phyloP scores from a whole-genome alignment of 2,888 invertebrate genomes.

The Leptarthrus brevirostris region DNA sequence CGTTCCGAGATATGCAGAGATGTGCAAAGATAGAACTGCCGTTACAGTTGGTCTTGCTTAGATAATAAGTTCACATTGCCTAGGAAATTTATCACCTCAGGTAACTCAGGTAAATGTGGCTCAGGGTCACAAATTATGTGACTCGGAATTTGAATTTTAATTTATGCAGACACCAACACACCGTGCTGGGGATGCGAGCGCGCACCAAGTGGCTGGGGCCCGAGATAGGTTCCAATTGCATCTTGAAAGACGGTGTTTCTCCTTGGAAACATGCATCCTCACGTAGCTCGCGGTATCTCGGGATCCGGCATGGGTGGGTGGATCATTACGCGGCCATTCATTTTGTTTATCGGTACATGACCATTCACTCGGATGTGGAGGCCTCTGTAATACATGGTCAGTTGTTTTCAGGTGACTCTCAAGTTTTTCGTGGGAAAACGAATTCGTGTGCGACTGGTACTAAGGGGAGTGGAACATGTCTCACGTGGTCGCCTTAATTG shows the following conservation, averaged over 20 bases:
- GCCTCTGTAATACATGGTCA: constrained; percentile 37
- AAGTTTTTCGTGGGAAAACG: constrained; percentile 26
- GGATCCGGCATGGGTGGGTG: constrained; percentile 49
- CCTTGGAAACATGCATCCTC: constrained; percentile 15
- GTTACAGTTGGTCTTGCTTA: constrained; percentile 22
- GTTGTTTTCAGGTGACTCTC: constrained; percentile 6
- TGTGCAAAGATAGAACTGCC: constrained; percentile 27
- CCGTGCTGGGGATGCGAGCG: not conserved
- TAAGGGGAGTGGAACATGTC: not conserved
- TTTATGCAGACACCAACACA: constrained; percentile 47
- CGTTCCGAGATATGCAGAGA: not conserved
- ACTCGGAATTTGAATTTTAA: constrained; percentile 46
- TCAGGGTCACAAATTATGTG: constrained; percentile 51
- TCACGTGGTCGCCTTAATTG: not conserved
- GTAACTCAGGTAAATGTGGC: constrained; percentile 43
- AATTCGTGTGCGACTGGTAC: not conserved
- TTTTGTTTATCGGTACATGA: constrained; percentile 53
- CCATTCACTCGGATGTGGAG: constrained; percentile 48
- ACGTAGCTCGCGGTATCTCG: constrained; percentile 14
- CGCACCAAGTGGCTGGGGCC: not conserved
- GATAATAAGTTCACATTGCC: constrained; percentile 42
- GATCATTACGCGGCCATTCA: constrained; percentile 53
- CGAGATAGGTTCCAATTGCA: not conserved
- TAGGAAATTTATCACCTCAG: constrained; percentile 49
- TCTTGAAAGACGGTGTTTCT: not conserved